phyloP scores from a whole-genome alignment of 2,888 invertebrate species.

The Chironomus tentans region DNA sequence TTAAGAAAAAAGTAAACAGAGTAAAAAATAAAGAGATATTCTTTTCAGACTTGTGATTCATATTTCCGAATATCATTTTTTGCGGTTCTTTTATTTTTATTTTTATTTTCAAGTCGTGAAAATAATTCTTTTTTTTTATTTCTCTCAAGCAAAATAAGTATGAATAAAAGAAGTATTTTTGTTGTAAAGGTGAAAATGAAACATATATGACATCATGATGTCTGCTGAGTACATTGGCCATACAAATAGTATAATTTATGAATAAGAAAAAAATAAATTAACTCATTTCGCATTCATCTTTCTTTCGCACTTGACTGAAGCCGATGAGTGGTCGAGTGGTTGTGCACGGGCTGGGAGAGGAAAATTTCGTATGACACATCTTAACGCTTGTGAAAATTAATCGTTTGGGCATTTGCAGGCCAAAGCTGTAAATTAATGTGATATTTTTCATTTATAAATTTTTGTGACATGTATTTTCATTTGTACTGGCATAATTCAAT shows the following conservation, averaged over 20 bases:
- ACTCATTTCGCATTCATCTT: slow-evolving; percentile 22
- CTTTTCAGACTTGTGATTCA: background rate
- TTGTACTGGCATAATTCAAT: slow-evolving; percentile 15
- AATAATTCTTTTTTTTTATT: background rate
- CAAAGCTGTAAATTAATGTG: slow-evolving; percentile 15
- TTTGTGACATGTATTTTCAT: slow-evolving; percentile 4
- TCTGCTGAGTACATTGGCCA: background rate
- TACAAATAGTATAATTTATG: background rate
- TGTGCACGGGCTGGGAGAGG: background rate
- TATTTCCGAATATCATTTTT: background rate
- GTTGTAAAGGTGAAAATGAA: background rate
- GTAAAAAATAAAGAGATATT: background rate
- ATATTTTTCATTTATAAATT: background rate
- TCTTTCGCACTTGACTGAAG: background rate
- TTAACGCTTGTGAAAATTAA: background rate
- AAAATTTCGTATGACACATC: background rate
- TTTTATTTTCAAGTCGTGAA: background rate
- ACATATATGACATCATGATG: background rate
- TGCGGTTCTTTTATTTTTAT: too few relatives aligned
- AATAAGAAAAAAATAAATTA: slow-evolving; percentile 13
- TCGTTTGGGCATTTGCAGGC: slow-evolving; percentile 18
- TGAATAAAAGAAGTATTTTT: background rate
- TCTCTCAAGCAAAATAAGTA: background rate
- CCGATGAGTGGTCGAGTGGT: slow-evolving; percentile 19
- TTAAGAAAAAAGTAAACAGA: too few relatives aligned